Conservation (phyloP, 2,113 vertebrate genomes). For the Helogale parvula region DNA sequence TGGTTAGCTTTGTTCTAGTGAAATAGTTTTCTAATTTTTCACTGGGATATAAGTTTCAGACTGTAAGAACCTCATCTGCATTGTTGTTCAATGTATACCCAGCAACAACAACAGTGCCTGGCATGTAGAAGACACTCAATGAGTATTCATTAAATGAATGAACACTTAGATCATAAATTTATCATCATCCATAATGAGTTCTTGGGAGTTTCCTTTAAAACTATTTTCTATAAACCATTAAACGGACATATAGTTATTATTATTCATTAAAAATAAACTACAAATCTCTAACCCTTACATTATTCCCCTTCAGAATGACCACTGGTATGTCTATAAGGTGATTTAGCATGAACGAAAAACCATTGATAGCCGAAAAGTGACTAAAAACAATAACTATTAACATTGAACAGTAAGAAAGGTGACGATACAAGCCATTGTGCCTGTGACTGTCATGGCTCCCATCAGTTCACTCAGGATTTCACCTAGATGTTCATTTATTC, state of each 20-base stretch:
- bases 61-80: rapidly evolving
- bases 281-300: background rate
- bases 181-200: background rate
- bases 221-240: background rate
- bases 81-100: background rate
- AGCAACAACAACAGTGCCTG: background rate
- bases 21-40: background rate
- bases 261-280: background rate
- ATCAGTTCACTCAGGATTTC: background rate
- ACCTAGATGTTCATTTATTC: background rate
- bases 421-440: rapidly evolving
- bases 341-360: background rate
- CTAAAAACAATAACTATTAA: background rate
- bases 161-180: background rate
- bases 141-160: background rate
- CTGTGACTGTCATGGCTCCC: background rate
- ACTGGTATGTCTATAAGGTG: background rate
- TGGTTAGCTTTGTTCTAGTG: background rate
- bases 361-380: background rate
- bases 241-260: background rate
- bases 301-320: background rate
- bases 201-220: background rate
- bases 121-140: background rate
- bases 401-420: background rate
- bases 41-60: background rate